A percentile compares a stretch with the other conserved stretches of the same genome.
phyloP scores from a whole-genome alignment of 2,888 invertebrate genomes.

The Glyphotaelius pellucidus region DNA sequence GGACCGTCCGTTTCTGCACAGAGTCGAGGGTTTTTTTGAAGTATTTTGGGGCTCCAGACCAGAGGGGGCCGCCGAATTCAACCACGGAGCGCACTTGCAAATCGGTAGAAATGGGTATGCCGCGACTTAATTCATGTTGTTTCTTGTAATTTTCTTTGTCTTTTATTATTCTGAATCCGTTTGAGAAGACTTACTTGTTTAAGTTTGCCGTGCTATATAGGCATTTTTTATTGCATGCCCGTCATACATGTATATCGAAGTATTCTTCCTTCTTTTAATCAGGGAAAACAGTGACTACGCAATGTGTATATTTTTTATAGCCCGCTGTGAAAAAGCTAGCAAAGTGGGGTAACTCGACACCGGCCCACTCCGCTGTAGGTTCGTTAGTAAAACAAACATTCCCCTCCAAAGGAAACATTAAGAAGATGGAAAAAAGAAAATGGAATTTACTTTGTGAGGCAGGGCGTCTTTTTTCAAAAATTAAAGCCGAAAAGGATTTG shows the following conservation, averaged over 20 bases:
- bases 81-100: too few species aligned
- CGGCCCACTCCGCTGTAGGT: neutral
- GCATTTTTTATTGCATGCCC: too few species aligned
- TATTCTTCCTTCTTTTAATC: neutral
- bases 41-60: too few species aligned
- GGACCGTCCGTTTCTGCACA: too few species aligned
- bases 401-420: constrained; percentile 8
- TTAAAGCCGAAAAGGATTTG: neutral
- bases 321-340: neutral
- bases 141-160: too few species aligned
- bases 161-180: too few species aligned
- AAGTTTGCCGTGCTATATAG: too few species aligned
- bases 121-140: too few species aligned
- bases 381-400: constrained; percentile 28
- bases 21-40: too few species aligned
- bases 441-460: constrained; percentile 4
- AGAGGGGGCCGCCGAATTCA: too few species aligned
- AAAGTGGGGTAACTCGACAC: neutral
- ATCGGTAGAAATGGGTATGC: too few species aligned
- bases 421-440: neutral
- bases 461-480: constrained; percentile 6
- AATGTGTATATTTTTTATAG: neutral
- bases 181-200: too few species aligned
- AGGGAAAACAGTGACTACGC: neutral
- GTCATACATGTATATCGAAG: neutral